phyloP scores from a whole-genome alignment of 2,888 invertebrate species.

The Ferdinandea cuprea region DNA sequence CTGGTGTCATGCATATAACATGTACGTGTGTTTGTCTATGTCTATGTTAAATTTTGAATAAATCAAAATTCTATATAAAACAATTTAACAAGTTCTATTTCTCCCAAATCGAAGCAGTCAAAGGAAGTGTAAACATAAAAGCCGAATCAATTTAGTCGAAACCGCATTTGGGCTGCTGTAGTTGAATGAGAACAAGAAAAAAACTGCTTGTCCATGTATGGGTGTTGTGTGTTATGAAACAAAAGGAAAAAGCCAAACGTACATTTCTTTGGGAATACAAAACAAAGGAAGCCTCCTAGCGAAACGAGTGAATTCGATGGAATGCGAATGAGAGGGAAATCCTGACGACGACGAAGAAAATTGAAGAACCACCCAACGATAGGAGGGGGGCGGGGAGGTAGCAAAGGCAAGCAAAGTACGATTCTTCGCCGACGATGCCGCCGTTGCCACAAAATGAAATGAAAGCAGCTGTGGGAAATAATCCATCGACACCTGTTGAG shows the following conservation, averaged over 20 bases:
- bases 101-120: background rate
- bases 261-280: conserved; percentile 35
- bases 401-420: too few species aligned
- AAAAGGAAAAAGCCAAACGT: conserved; percentile 41
- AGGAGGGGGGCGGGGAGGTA: background rate
- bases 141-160: background rate
- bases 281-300: conserved; percentile 60
- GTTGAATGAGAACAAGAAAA: background rate
- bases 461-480: conserved; percentile 53
- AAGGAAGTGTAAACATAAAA: background rate
- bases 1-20: background rate
- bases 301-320: conserved; percentile 37
- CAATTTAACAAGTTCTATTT: conserved; percentile 5
- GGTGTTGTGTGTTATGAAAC: conserved; percentile 15
- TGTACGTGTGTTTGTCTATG: background rate
- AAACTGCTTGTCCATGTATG: background rate
- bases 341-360: conserved; percentile 48
- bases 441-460: conserved; percentile 29
- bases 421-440: background rate
- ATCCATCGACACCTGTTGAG: conserved; percentile 68
- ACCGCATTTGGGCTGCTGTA: background rate
- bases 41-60: background rate
- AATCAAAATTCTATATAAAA: conserved; percentile 33
- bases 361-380: conserved; percentile 16
- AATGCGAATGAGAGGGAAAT: conserved; percentile 44